Evolutionary conservation across 1,140 invertebrate species (phyloP).

Genomic region (Mycetomoellerius zeteki): DNA sequence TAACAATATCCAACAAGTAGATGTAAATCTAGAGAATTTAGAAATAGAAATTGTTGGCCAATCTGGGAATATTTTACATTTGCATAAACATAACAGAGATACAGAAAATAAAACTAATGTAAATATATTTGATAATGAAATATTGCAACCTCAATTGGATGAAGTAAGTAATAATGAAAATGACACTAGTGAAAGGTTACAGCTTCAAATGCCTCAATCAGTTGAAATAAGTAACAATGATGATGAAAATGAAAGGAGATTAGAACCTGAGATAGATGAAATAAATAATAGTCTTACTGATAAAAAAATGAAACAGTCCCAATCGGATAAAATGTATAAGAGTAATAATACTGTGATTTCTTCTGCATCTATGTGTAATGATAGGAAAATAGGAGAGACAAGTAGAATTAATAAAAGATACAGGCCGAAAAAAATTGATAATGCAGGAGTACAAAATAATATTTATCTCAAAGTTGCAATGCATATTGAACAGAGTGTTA

Average conservation of each 20-base stretch:
- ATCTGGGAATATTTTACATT: not conserved
- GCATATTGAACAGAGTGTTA: slow-evolving; percentile 82
- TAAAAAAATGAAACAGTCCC: not conserved
- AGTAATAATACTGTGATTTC: slow-evolving; percentile 3
- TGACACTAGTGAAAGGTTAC: not conserved
- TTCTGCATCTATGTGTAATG: not conserved
- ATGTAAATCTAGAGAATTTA: slow-evolving; percentile 27
- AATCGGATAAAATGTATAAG: not conserved
- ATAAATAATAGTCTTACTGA: not conserved
- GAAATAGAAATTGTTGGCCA: slow-evolving; percentile 21
- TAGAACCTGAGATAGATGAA: not conserved
- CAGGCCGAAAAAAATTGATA: slow-evolving; percentile 51
- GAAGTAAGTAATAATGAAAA: not conserved
- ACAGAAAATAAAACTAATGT: slow-evolving; percentile 11
- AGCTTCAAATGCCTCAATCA: not conserved
- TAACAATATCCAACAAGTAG: slow-evolving; percentile 50
- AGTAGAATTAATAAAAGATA: slow-evolving; percentile 39
- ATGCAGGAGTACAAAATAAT: slow-evolving; percentile 38
- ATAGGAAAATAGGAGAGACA: slow-evolving; percentile 35
- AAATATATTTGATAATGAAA: slow-evolving; percentile 1
- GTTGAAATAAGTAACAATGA: not conserved
- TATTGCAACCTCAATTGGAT: not conserved
- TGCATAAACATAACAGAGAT: not conserved
- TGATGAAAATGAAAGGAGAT: slow-evolving; percentile 2
- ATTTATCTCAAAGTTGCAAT: slow-evolving; percentile 70